A percentile compares a stretch with the other conserved stretches of the same genome.
Evolutionary conservation across 1,140 invertebrate species (phyloP).

Genomic region (Rhagoletis zephyria): DNA sequence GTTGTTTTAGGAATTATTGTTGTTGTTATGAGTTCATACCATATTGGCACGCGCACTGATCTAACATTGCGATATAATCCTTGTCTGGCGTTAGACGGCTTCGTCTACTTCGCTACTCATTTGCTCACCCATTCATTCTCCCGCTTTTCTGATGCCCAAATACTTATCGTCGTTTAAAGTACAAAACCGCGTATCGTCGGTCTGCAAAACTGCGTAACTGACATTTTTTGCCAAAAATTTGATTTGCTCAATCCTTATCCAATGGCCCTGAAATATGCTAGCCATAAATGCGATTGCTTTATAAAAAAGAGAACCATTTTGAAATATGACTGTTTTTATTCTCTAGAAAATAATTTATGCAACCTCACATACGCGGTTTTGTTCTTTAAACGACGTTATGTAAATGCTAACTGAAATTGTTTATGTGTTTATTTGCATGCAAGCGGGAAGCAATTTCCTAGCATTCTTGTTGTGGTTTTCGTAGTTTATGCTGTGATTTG

Average conservation of each 20-base stretch:
- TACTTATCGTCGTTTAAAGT: background rate
- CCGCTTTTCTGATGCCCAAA: background rate
- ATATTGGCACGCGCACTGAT: constrained; percentile 15
- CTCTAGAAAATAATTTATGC: too few relatives aligned
- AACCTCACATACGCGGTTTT: too few relatives aligned
- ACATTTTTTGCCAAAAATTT: too few relatives aligned
- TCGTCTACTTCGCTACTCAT: background rate
- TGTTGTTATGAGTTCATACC: background rate
- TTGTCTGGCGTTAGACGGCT: background rate
- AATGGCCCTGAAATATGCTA: too few relatives aligned
- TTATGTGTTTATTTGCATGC: constrained; percentile 19
- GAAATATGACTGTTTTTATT: too few relatives aligned
- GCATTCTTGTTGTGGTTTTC: background rate
- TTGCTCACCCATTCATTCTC: background rate
- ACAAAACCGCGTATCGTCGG: too few relatives aligned
- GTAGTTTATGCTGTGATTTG: background rate
- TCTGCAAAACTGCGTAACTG: too few relatives aligned
- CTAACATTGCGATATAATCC: background rate
- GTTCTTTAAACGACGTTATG: too few relatives aligned
- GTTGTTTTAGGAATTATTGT: too few relatives aligned
- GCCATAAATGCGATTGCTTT: too few relatives aligned
- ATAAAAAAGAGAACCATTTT: too few relatives aligned
- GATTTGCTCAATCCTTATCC: too few relatives aligned
- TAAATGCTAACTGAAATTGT: background rate
- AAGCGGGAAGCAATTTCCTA: constrained; percentile 5